Conservation (phyloP, 2,113 vertebrate genomes). For the Carassius carassius region DNA sequence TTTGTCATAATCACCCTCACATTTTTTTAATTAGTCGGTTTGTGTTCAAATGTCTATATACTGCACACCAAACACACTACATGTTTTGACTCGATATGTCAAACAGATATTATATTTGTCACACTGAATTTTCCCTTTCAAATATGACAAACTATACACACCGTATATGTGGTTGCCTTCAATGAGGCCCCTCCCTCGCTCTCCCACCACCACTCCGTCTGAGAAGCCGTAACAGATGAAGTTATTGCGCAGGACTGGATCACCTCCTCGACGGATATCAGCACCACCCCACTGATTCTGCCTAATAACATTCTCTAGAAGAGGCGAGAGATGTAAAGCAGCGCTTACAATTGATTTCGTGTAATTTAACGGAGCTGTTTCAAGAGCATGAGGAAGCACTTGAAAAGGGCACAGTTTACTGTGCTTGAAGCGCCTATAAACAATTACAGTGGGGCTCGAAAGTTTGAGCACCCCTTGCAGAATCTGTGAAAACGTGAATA, state of each 20-base stretch:
- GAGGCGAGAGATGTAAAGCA: background rate
- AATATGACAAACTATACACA: slow-evolving; percentile 62
- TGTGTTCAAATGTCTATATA: background rate
- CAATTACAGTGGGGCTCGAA: too few relatives aligned
- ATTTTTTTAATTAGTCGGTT: background rate
- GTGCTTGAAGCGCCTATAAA: background rate
- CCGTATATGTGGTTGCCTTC: slow-evolving; percentile 89
- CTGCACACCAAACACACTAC: too few relatives aligned
- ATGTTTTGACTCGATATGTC: too few relatives aligned
- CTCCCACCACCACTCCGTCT: slow-evolving; percentile 86
- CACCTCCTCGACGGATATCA: slow-evolving; percentile 85
- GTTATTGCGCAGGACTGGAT: slow-evolving; percentile 86
- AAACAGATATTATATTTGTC: too few relatives aligned
- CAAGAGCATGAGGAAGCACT: slow-evolving; percentile 1
- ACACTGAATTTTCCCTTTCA: background rate
- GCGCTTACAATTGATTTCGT: background rate
- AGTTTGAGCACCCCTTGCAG: too few relatives aligned
- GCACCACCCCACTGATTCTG: slow-evolving; percentile 91
- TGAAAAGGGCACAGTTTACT: background rate
- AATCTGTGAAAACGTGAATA: too few relatives aligned
- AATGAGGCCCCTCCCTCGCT: slow-evolving; percentile 85
- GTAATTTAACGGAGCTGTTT: background rate
- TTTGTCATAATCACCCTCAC: too few relatives aligned
- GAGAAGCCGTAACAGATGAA: slow-evolving; percentile 89
- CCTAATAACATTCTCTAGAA: slow-evolving; percentile 85